A percentile compares a stretch with the other conserved stretches of the same genome.
These are phyloP conservation scores for Chalcosyrphus nemorum DNA, from an alignment of 2,888 invertebrate species.

Conservation along the genomic window DNA sequence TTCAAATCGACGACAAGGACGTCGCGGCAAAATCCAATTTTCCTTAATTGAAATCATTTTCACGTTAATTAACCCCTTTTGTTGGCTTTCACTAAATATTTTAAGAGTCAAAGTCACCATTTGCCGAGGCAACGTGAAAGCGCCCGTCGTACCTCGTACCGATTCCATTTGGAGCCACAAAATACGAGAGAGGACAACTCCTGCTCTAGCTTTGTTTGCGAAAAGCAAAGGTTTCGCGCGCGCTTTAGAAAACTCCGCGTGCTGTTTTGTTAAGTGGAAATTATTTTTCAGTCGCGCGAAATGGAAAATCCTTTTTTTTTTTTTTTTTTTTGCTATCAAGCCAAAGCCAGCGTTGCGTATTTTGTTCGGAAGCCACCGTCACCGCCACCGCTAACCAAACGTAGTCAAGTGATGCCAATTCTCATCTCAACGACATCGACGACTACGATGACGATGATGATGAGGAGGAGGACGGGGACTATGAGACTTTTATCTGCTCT, in stretches of 20 bases:
- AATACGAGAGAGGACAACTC: no score
- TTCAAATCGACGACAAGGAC: slow-evolving; percentile 26
- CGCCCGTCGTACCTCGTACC: no score
- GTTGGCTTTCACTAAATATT: slow-evolving; percentile 49
- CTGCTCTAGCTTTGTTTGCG: slow-evolving; percentile 18
- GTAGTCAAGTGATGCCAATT: slow-evolving; percentile 42
- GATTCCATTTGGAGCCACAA: no score
- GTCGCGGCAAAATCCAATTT: slow-evolving; percentile 74
- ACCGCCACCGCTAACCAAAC: neutral
- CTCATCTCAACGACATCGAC: slow-evolving; percentile 17
- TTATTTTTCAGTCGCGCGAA: slow-evolving; percentile 61
- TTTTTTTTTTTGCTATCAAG: no score
- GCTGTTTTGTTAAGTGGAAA: slow-evolving; percentile 63
- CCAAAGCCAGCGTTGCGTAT: neutral
- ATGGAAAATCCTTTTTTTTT: slow-evolving; percentile 52
- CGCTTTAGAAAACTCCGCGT: slow-evolving; percentile 39
- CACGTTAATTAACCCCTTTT: slow-evolving; percentile 76
- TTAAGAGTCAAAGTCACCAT: slow-evolving; percentile 39
- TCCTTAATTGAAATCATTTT: slow-evolving; percentile 76
- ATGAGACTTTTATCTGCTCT: slow-evolving; percentile 53
- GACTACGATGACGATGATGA: neutral
- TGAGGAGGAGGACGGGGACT: no score
- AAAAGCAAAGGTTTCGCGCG: slow-evolving; percentile 3
- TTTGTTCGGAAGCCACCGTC: no score
- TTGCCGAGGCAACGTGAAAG: slow-evolving; percentile 1